Conservation (phyloP, 2,888 invertebrate genomes). For the Sinohyriopsis cumingii region DNA sequence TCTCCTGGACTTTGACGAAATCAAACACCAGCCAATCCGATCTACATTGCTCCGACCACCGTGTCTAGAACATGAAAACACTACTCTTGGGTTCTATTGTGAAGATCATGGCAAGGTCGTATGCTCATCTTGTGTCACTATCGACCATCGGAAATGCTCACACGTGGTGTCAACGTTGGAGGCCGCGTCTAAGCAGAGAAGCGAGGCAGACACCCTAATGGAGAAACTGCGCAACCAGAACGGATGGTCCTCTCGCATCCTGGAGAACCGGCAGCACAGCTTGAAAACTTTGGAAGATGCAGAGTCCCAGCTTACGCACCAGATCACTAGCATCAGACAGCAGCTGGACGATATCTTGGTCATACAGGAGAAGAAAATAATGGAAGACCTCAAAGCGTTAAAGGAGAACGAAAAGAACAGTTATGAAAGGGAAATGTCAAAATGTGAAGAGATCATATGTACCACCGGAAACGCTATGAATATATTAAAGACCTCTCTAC, state of each 20-base stretch:
- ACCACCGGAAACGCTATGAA: slow-evolving; percentile 42
- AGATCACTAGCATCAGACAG: slow-evolving; percentile 39
- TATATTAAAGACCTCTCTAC: slow-evolving; percentile 38
- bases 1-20: slow-evolving; percentile 38
- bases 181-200: slow-evolving; percentile 39
- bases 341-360: slow-evolving; percentile 42
- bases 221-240: slow-evolving; percentile 43
- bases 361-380: slow-evolving; percentile 37
- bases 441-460: slow-evolving; percentile 44
- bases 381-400: slow-evolving; percentile 34
- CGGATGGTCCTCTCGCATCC: slow-evolving; percentile 41
- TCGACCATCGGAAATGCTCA: slow-evolving; percentile 42
- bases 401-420: slow-evolving; percentile 31
- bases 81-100: slow-evolving; percentile 43
- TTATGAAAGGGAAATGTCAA: slow-evolving; percentile 36
- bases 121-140: slow-evolving; percentile 44
- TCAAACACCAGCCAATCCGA: slow-evolving; percentile 39
- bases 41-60: slow-evolving; percentile 39
- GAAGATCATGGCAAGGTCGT: slow-evolving; percentile 45
- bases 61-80: slow-evolving; percentile 41
- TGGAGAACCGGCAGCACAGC: slow-evolving; percentile 44
- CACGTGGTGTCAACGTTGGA: slow-evolving; percentile 42
- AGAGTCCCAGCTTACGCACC: slow-evolving; percentile 35
- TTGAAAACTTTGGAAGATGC: slow-evolving; percentile 38
- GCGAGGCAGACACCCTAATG: slow-evolving; percentile 34